Conservation (phyloP, 2,888 invertebrate genomes). For the Orchesella flavescens region DNA sequence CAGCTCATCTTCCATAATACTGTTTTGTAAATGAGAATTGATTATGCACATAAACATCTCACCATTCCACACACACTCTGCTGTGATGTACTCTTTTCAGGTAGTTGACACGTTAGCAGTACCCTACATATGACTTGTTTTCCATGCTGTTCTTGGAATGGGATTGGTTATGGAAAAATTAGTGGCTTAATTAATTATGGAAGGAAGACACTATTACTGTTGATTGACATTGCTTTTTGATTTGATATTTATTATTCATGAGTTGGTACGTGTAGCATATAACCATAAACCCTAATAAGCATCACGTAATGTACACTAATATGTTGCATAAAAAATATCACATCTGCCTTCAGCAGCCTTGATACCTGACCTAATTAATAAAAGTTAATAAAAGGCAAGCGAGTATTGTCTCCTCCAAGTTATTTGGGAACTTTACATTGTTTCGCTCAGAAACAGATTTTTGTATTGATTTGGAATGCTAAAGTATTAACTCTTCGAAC, state of each 20-base stretch:
- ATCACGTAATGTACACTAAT: background rate
- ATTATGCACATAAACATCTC: too few species aligned
- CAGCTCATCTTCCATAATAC: background rate
- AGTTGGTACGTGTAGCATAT: background rate
- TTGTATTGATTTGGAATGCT: background rate
- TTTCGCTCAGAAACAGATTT: background rate
- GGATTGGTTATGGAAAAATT: constrained; percentile 1
- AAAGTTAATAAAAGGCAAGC: constrained; percentile 22
- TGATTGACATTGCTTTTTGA: constrained; percentile 25
- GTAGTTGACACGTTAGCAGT: too few species aligned
- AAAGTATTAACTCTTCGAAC: background rate
- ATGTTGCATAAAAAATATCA: background rate
- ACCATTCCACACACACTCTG: too few species aligned
- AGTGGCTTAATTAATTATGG: constrained; percentile 32
- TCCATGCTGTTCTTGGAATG: too few species aligned
- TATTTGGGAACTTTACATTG: background rate
- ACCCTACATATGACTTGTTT: too few species aligned
- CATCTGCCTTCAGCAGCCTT: constrained; percentile 17
- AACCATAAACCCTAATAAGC: background rate
- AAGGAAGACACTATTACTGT: constrained; percentile 34
- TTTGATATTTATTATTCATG: too few species aligned
- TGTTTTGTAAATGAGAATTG: too few species aligned
- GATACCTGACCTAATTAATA: constrained; percentile 48
- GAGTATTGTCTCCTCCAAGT: background rate
- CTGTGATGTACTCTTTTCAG: too few species aligned